A percentile compares a stretch with the other conserved stretches of the same genome.
These are phyloP conservation scores for Chaitophorus viminalis DNA, from an alignment of 2,888 invertebrate genomes.

Conservation along the genomic window DNA sequence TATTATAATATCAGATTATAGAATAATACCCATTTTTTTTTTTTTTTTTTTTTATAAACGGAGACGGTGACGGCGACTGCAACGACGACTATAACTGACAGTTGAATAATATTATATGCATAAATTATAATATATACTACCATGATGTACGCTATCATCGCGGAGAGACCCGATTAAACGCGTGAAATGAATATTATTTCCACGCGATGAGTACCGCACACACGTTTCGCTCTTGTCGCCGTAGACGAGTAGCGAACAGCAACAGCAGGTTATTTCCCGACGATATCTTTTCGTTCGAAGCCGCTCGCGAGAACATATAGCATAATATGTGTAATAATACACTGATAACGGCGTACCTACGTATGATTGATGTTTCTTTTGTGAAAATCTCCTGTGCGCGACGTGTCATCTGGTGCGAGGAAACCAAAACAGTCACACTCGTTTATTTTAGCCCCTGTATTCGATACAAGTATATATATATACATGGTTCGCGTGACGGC, in stretches of 20 bases:
- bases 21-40: too few relatives aligned
- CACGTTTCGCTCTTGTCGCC: background rate
- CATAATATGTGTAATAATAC: too few relatives aligned
- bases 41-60: background rate
- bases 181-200: background rate
- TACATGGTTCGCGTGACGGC: background rate
- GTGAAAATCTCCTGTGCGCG: slow-evolving; percentile 5
- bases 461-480: too few relatives aligned
- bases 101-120: background rate
- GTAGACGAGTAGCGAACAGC: background rate
- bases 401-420: background rate
- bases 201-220: background rate
- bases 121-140: background rate
- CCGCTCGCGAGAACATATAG: too few relatives aligned
- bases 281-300: background rate
- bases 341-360: slow-evolving; percentile 10
- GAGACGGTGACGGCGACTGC: background rate
- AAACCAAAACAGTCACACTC: background rate
- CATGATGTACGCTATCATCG: background rate
- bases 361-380: slow-evolving; percentile 28
- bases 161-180: background rate
- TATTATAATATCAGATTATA: background rate
- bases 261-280: background rate
- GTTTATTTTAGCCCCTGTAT: background rate
- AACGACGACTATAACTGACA: slow-evolving; percentile 1